Evolutionary conservation across 2,888 invertebrate species (phyloP).

Genomic region (Rhogogaster chlorosoma): DNA sequence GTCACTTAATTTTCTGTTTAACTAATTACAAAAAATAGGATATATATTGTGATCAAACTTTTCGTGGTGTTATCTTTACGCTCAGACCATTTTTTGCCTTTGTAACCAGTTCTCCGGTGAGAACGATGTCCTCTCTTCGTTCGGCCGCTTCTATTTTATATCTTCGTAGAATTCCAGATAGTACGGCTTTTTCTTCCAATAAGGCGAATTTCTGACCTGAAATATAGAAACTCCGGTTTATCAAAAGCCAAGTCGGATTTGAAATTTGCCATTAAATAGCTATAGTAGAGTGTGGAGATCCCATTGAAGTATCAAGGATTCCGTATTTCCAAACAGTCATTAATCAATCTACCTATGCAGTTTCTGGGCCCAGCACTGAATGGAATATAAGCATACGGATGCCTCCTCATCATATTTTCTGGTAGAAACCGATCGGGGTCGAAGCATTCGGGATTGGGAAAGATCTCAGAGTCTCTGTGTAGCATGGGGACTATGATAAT

Average conservation of each 20-base stretch:
- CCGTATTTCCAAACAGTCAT: neutral
- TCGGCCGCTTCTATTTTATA: constrained; percentile 81
- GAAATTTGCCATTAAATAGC: neutral
- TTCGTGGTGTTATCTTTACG: constrained; percentile 75
- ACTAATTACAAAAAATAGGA: neutral
- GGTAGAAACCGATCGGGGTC: constrained; percentile 79
- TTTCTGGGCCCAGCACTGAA: constrained; percentile 76
- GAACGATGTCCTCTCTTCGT: constrained; percentile 80
- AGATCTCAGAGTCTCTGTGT: constrained; percentile 77
- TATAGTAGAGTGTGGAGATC: neutral
- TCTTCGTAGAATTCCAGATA: constrained; percentile 81
- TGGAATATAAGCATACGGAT: constrained; percentile 76
- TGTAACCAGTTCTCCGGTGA: constrained; percentile 82
- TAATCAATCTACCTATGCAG: constrained; percentile 67
- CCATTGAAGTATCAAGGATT: neutral
- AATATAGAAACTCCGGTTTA: constrained; percentile 40
- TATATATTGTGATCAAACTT: neutral
- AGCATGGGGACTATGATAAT: constrained; percentile 72
- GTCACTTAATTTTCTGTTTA: neutral
- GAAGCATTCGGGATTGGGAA: constrained; percentile 78
- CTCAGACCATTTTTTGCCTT: constrained; percentile 81
- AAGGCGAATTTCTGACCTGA: constrained; percentile 81
- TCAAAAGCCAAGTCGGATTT: neutral
- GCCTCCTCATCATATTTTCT: constrained; percentile 74
- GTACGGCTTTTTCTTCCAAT: constrained; percentile 81